A percentile compares a stretch with the other conserved stretches of the same genome.
These are phyloP conservation scores for Ciconia maguari DNA, from an alignment of 2,113 vertebrate species.

Conservation along the genomic window DNA sequence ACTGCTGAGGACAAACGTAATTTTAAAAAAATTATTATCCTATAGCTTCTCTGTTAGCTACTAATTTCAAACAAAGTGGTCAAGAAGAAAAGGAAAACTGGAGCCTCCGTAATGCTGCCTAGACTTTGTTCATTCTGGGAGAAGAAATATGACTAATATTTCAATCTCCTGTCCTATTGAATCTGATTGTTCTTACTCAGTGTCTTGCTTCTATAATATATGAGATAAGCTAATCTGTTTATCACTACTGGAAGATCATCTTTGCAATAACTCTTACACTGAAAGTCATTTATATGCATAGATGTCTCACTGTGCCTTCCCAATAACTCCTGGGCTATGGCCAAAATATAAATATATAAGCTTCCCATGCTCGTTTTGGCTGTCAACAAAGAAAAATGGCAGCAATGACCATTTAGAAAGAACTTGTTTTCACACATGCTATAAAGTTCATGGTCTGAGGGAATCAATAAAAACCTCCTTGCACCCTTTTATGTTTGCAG, in stretches of 20 bases:
- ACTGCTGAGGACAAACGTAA: not conserved
- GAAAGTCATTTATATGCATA: not conserved
- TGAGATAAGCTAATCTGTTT: conserved; percentile 29
- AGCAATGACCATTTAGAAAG: not conserved
- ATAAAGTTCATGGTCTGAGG: not conserved
- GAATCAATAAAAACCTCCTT: not conserved
- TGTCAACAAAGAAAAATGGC: not conserved
- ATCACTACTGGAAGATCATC: not conserved
- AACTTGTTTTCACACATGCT: not conserved
- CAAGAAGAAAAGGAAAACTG: not conserved
- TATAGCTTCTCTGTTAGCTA: not conserved
- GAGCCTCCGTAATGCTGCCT: not conserved
- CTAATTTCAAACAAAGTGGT: not conserved
- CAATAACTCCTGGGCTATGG: not conserved
- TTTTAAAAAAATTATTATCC: not conserved
- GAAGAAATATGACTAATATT: not conserved
- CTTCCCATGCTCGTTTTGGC: not conserved
- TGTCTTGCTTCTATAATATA: not conserved
- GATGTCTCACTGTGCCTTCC: not conserved
- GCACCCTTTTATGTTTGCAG: not conserved
- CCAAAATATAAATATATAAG: not conserved
- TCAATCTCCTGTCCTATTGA: not conserved
- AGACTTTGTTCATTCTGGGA: not conserved
- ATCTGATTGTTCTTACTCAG: not conserved
- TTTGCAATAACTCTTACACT: not conserved